These are phyloP conservation scores for Hydriomena furcata DNA, from an alignment of 2,888 invertebrate species.

Conservation along the genomic window DNA sequence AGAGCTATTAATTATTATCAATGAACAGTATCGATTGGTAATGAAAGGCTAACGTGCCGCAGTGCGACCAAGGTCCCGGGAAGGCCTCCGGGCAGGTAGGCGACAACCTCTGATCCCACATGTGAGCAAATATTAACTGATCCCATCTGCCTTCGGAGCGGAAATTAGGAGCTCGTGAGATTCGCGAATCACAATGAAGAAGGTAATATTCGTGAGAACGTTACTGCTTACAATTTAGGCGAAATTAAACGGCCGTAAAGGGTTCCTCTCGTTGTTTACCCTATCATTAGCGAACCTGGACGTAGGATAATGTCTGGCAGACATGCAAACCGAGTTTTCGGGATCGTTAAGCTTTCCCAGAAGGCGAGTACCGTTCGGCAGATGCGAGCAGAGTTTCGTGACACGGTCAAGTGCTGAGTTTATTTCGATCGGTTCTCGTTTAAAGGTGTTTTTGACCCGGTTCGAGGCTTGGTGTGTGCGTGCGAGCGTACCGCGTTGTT, in stretches of 20 bases:
- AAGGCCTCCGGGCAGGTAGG: conserved; percentile 52
- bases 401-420: conserved; percentile 78
- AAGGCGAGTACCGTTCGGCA: conserved; percentile 79
- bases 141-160: conserved; percentile 63
- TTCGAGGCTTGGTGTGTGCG: conserved; percentile 59
- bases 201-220: conserved; percentile 80
- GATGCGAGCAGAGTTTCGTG: conserved; percentile 72
- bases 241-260: conserved; percentile 73
- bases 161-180: conserved; percentile 74
- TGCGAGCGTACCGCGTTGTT: conserved; percentile 71
- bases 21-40: conserved; percentile 73
- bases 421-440: conserved; percentile 77
- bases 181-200: conserved; percentile 64
- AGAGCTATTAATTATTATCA: conserved; percentile 73
- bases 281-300: conserved; percentile 71
- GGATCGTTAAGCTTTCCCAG: conserved; percentile 79
- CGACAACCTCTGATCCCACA: conserved; percentile 56
- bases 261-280: conserved; percentile 70
- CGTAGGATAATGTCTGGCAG: conserved; percentile 70
- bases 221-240: conserved; percentile 71
- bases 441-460: conserved; percentile 82
- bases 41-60: conserved; percentile 64
- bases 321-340: conserved; percentile 79
- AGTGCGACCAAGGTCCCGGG: conserved; percentile 59
- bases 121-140: conserved; percentile 63